A percentile compares a stretch with the other conserved stretches of the same genome.
Conservation (phyloP, 2,888 invertebrate genomes). For the Schizotus pectinicornis region DNA sequence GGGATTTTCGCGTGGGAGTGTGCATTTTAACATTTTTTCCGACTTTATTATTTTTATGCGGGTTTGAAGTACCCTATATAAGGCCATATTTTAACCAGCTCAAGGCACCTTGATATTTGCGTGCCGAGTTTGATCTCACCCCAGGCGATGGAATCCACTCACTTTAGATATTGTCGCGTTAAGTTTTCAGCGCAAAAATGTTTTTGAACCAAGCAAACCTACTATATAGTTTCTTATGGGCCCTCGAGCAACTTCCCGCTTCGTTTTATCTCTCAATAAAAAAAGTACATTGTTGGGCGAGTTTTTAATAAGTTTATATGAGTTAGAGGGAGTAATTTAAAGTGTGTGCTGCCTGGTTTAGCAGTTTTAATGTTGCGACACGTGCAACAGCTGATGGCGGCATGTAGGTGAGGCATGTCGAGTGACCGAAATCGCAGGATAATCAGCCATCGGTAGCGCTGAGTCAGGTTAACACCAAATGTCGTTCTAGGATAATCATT, state of each 20-base stretch:
- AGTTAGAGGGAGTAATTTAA: constrained; percentile 8
- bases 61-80: constrained; percentile 46
- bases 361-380: constrained; percentile 18
- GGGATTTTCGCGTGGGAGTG: constrained; percentile 14
- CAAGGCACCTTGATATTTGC: constrained; percentile 46
- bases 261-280: constrained; percentile 45
- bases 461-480: constrained; percentile 50
- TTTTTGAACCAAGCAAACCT: constrained; percentile 48
- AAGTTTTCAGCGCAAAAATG: constrained; percentile 50
- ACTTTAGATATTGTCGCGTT: constrained; percentile 50
- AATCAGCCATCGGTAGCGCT: constrained; percentile 51
- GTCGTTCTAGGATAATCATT: constrained; percentile 52
- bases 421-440: constrained; percentile 25
- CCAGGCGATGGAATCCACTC: constrained; percentile 44
- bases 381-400: constrained; percentile 25
- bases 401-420: constrained; percentile 10
- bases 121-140: constrained; percentile 37
- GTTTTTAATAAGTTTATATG: constrained; percentile 31
- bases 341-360: constrained; percentile 10
- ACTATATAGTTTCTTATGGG: constrained; percentile 46
- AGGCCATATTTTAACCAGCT: constrained; percentile 50
- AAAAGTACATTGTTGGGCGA: constrained; percentile 22
- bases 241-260: constrained; percentile 42
- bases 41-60: constrained; percentile 51
- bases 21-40: constrained; percentile 37